These are phyloP conservation scores for Ochotona curzoniae DNA, from an alignment of 2,113 vertebrate genomes.

Conservation along the genomic window DNA sequence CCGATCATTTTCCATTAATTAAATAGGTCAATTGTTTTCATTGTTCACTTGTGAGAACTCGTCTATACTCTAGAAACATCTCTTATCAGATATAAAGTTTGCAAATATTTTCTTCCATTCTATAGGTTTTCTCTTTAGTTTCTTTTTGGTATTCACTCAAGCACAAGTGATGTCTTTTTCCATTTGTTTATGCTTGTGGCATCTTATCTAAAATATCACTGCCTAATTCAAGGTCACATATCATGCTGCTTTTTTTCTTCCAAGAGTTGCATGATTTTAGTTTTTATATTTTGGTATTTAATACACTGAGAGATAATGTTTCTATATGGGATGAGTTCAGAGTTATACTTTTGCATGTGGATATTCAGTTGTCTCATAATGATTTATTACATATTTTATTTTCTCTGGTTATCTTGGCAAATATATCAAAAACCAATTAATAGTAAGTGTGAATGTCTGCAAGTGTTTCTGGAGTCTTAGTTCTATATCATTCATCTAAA, in stretches of 20 bases:
- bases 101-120: not conserved
- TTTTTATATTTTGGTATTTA: not conserved
- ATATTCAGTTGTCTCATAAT: not conserved
- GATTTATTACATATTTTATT: not conserved
- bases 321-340: not conserved
- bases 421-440: not conserved
- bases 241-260: not conserved
- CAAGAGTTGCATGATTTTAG: not conserved
- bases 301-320: not conserved
- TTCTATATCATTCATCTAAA: not conserved
- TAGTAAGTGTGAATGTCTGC: not conserved
- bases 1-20: constrained; percentile 1
- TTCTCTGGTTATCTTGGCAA: not conserved
- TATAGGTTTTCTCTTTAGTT: not conserved
- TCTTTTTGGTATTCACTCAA: not conserved
- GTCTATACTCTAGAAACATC: not conserved
- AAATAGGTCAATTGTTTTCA: not conserved
- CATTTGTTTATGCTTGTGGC: not conserved
- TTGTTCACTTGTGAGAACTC: not conserved
- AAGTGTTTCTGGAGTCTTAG: not conserved
- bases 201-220: not conserved
- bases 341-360: not conserved
- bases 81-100: not conserved
- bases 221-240: not conserved
- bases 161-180: not conserved